phyloP scores from a whole-genome alignment of 1,140 invertebrate genomes.

The Sitobion miscanthi region DNA sequence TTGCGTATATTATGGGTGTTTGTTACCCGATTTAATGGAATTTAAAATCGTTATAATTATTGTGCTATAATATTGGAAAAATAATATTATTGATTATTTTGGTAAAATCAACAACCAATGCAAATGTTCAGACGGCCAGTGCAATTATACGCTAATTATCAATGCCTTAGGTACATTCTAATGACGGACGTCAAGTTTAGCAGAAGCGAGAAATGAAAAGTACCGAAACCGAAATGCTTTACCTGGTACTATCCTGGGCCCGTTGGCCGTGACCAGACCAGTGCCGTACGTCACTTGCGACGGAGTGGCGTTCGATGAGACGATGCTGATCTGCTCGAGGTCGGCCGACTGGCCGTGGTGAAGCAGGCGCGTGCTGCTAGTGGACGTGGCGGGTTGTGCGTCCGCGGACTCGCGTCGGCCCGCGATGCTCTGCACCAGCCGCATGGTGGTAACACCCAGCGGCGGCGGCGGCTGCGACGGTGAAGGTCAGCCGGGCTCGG shows the following conservation, averaged over 20 bases:
- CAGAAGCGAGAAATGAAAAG: background rate
- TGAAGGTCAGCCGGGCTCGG: background rate
- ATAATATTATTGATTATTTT: no score
- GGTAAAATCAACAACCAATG: background rate
- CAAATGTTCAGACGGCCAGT: background rate
- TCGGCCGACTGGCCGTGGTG: slow-evolving; percentile 64
- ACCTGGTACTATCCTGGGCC: slow-evolving; percentile 72
- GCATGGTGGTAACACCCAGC: slow-evolving; percentile 64
- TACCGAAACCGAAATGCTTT: slow-evolving; percentile 58
- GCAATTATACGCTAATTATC: no score
- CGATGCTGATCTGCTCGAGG: slow-evolving; percentile 79
- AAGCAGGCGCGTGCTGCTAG: slow-evolving; percentile 63
- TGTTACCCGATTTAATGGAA: background rate
- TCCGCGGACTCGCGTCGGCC: slow-evolving; percentile 65
- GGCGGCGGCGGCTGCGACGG: background rate
- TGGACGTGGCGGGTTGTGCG: slow-evolving; percentile 60
- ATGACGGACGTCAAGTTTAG: background rate
- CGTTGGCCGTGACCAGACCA: slow-evolving; percentile 68
- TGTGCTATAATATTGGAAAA: background rate
- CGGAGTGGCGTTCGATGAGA: slow-evolving; percentile 69
- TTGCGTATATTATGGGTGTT: background rate
- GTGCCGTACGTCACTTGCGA: slow-evolving; percentile 70
- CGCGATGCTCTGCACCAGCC: slow-evolving; percentile 73
- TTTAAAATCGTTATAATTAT: no score
- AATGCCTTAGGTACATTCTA: no score